These are phyloP conservation scores for Murina feae DNA, from an alignment of 2,113 vertebrate species.

Conservation along the genomic window DNA sequence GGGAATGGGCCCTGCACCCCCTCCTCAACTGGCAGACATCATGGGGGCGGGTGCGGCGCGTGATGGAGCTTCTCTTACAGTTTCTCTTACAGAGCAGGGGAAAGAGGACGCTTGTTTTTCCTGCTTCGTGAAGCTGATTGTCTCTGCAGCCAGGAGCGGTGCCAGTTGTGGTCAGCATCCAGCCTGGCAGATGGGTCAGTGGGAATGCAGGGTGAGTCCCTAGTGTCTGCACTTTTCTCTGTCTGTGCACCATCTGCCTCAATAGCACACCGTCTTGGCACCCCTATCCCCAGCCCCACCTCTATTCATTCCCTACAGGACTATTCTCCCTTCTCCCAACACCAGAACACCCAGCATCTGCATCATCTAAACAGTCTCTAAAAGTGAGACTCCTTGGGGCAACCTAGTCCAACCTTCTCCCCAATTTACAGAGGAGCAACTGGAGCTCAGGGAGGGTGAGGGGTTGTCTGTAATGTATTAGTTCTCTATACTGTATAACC, in stretches of 20 bases:
- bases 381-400: neutral
- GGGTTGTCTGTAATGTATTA: neutral
- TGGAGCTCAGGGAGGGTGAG: neutral
- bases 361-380: neutral
- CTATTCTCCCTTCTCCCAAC: neutral
- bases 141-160: neutral
- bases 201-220: neutral
- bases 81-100: neutral
- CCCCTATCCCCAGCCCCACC: too few relatives aligned
- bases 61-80: neutral
- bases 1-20: neutral
- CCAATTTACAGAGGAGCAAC: neutral
- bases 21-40: neutral
- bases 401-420: neutral
- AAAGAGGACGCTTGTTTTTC: constrained; percentile 41
- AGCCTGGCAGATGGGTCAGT: constrained; percentile 46
- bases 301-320: neutral
- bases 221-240: constrained; percentile 27
- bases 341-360: neutral
- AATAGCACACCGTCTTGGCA: neutral
- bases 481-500: neutral
- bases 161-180: neutral
- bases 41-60: neutral
- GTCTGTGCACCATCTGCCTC: neutral
- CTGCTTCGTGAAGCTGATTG: constrained; percentile 23